Evolutionary conservation across 1,140 invertebrate species (phyloP), one percentile per base, ranked within the genome.

Genomic region (Brachionus rotundiformis): DNA sequence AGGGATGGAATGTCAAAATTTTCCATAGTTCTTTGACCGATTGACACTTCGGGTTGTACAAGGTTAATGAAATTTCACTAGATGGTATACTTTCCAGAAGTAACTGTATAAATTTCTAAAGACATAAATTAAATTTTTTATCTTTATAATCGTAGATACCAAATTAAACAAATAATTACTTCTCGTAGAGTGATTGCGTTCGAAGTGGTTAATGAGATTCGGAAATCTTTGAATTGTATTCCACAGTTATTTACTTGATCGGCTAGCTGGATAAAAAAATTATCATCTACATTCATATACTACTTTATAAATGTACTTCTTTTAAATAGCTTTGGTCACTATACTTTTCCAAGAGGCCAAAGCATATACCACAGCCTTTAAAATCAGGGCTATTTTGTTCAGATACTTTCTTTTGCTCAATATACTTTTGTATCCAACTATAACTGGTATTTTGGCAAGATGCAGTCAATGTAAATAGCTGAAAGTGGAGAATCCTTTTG

Each of bases 221-320:
- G 47, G 33, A 79, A 79, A 63, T 79, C 76, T 33, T 59, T 79
- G 25, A 79, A 79, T 41, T 79, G 76, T 39, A 79, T 79, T 29
- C 76, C 76, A n/a, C 44, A 59, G 10, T 79, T 54, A 19, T 79
- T 79, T 16, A 79, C 36, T 79, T 39, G 25, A 23, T 79, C 44
- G 13, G 47, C 47, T 11, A 79, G 27, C 76, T 79, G 16, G 3
- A 36, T 29, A 27, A 16, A 47, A 7, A 33, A 44, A 54, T 77
- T 13, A 49, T 49, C 7, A 47, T 16, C 10, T 11, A 16, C 25
- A 44, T 10, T n/a, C 31, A 77, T 5, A 16, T 16, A 49, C 8
- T 2, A 19, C 27, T 31, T n/a, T n/a, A n/a, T n/a, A n/a, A 54
- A 54, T n/a, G 8, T 54, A 77, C 73, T 59, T 77, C 76, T 54